Conservation (phyloP, 1,140 invertebrate genomes). For the Drosophila nannoptera region DNA sequence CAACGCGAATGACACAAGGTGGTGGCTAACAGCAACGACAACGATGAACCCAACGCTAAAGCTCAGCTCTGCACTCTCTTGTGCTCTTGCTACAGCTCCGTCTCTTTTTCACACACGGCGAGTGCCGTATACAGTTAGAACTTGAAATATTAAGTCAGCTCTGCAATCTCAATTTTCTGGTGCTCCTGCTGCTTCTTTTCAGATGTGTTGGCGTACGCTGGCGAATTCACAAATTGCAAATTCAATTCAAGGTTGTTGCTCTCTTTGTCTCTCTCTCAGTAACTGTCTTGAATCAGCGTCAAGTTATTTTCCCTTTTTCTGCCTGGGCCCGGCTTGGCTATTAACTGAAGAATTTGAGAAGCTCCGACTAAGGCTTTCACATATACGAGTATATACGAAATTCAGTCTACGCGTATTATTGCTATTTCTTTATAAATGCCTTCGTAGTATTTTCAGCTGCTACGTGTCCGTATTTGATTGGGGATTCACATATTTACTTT, state of each 20-base stretch:
- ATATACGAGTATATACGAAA: neutral
- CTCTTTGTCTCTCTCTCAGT: constrained; percentile 51
- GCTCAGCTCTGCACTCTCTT: constrained; percentile 34
- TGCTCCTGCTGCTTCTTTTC: constrained; percentile 16
- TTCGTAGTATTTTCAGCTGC: too few relatives aligned
- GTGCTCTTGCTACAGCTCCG: constrained; percentile 13
- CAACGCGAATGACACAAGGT: constrained; percentile 59
- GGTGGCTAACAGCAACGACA: constrained; percentile 42
- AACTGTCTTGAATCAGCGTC: constrained; percentile 32
- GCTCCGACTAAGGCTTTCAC: neutral
- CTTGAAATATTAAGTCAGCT: constrained; percentile 66
- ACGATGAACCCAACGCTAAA: constrained; percentile 27
- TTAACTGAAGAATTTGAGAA: constrained; percentile 16
- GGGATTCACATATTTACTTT: constrained; percentile 12
- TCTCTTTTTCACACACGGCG: constrained; percentile 18
- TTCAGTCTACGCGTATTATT: neutral
- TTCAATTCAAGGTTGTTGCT: constrained; percentile 76
- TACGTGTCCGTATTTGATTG: neutral
- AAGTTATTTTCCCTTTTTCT: constrained; percentile 29
- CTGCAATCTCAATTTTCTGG: constrained; percentile 23
- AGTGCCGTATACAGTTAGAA: constrained; percentile 58
- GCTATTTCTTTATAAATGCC: neutral
- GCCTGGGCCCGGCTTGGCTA: constrained; percentile 10
- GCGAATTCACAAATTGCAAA: constrained; percentile 73
- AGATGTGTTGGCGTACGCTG: constrained; percentile 32